Evolutionary conservation across 2,113 vertebrate species (phyloP).

Genomic region (Strigops habroptila): DNA sequence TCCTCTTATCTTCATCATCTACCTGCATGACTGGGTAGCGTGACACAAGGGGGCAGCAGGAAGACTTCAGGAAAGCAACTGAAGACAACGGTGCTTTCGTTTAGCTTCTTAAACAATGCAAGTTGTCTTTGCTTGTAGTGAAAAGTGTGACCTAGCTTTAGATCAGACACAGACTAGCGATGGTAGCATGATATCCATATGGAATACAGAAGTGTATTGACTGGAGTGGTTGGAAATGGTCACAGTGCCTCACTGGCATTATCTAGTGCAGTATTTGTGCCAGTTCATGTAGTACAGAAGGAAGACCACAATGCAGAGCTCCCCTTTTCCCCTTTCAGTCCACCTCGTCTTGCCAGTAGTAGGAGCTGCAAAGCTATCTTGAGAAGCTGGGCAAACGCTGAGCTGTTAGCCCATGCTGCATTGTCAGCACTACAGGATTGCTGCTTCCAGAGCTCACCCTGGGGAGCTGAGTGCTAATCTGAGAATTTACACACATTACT

Average conservation of each 20-base stretch:
- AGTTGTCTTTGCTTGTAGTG: background rate
- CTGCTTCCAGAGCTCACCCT: background rate
- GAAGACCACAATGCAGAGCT: background rate
- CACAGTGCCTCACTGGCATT: fast-evolving
- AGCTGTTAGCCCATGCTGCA: fast-evolving
- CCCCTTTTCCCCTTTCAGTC: background rate
- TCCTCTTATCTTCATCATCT: background rate
- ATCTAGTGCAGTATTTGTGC: no score
- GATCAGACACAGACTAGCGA: background rate
- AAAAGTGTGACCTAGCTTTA: background rate
- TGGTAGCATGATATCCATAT: fast-evolving
- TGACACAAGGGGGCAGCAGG: background rate
- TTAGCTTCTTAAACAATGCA: background rate
- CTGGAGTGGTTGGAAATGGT: no score
- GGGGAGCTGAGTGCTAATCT: no score
- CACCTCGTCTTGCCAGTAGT: fast-evolving
- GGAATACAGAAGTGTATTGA: background rate
- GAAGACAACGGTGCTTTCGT: background rate
- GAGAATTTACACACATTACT: background rate
- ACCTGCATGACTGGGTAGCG: background rate
- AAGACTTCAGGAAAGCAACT: background rate
- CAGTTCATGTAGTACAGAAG: background rate
- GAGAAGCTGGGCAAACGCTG: background rate
- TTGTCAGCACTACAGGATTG: background rate
- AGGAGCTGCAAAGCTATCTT: background rate